These are phyloP conservation scores for Mormoops blainvillei DNA, from an alignment of 2,113 vertebrate genomes.

Conservation along the genomic window DNA sequence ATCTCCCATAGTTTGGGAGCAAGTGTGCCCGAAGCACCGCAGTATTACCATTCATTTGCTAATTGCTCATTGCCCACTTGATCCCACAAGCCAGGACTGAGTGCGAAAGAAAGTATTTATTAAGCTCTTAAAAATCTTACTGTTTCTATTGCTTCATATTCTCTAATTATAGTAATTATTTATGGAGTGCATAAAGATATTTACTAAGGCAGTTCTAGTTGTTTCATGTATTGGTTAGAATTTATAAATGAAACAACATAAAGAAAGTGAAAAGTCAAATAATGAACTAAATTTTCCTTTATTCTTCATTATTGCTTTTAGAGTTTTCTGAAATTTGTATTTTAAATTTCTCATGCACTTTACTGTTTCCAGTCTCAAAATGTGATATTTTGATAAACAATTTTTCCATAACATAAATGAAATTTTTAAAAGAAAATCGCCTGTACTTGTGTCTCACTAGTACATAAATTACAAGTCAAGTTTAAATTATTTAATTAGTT, in stretches of 20 bases:
- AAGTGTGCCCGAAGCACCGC: neutral
- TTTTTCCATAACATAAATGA: conserved; percentile 85
- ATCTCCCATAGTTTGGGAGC: neutral
- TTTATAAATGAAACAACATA: neutral
- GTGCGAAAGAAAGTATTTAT: neutral
- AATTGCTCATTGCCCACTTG: neutral
- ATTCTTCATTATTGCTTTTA: conserved; percentile 80
- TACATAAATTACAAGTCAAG: conserved; percentile 76
- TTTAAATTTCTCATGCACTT: conserved; percentile 89
- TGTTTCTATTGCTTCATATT: neutral
- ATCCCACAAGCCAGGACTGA: neutral
- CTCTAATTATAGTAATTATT: neutral
- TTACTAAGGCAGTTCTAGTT: neutral
- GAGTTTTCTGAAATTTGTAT: conserved; percentile 85
- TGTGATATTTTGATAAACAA: conserved; percentile 88
- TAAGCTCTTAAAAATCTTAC: neutral
- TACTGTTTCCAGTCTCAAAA: conserved; percentile 88
- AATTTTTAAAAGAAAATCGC: conserved; percentile 82
- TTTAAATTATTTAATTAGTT: conserved; percentile 78
- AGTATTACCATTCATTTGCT: conserved; percentile 20
- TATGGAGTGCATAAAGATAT: neutral
- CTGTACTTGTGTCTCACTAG: conserved; percentile 82
- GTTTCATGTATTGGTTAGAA: neutral
- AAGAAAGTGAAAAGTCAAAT: neutral
- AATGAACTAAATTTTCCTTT: conserved; percentile 82